A percentile compares a stretch with the other conserved stretches of the same genome.
Evolutionary conservation across 92 coral and sea anemone genomes (phyloP).

Genomic region (Zoanthus solanderi): DNA sequence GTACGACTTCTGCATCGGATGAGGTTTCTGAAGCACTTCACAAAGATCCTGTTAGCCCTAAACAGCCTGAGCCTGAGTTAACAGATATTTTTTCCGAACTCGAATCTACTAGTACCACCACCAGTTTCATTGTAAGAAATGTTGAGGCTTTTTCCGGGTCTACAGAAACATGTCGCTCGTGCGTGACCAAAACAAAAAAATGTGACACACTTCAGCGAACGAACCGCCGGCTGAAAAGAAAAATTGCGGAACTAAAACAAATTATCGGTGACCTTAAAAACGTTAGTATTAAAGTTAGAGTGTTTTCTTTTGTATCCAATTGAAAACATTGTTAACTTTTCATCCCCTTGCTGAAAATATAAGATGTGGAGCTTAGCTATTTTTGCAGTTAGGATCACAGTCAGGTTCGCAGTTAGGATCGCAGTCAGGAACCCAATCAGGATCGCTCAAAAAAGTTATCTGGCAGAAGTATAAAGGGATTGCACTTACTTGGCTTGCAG

Average conservation of each 20-base stretch:
- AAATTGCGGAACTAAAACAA: conserved; percentile 34
- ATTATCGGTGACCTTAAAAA: conserved; percentile 49
- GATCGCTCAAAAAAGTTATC: too few relatives aligned
- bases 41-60: conserved; percentile 23
- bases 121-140: too few relatives aligned
- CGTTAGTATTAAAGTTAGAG: conserved; percentile 25
- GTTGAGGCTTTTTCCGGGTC: conserved; percentile 10
- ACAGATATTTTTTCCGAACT: too few relatives aligned
- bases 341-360: background rate
- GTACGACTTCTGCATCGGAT: conserved; percentile 16
- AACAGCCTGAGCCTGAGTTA: background rate
- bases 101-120: background rate
- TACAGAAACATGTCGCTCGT: background rate
- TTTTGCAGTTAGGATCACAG: too few relatives aligned
- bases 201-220: background rate
- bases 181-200: conserved; percentile 13
- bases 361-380: too few relatives aligned
- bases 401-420: too few relatives aligned
- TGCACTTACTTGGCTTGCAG: too few relatives aligned
- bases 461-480: too few relatives aligned
- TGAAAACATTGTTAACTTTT: background rate
- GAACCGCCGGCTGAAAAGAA: background rate
- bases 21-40: conserved; percentile 15
- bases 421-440: too few relatives aligned
- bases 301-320: background rate